Conservation (phyloP, 2,797 vertebrate genomes). For the Lagocephalus sceleratus region DNA sequence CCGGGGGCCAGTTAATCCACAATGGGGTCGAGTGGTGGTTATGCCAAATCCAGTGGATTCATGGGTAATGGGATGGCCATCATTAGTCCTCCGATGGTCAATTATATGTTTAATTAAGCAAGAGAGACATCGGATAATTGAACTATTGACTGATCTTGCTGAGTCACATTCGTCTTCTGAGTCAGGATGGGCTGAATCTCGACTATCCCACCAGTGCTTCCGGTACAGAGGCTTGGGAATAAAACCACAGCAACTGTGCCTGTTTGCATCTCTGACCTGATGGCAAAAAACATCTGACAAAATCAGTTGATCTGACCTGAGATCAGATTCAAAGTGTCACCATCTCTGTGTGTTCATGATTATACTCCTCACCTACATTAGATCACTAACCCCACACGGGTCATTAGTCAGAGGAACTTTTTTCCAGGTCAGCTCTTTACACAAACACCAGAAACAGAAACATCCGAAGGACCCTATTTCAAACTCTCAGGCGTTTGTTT, state of each 20-base stretch:
- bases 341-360: too few relatives aligned
- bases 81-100: slow-evolving; percentile 61
- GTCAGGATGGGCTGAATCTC: slow-evolving; percentile 10
- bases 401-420: slow-evolving; percentile 16
- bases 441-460: slow-evolving; percentile 29
- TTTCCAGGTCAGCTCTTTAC: slow-evolving; percentile 3
- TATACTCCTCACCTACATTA: too few relatives aligned
- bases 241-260: too few relatives aligned
- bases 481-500: slow-evolving; percentile 48
- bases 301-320: too few relatives aligned
- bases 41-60: slow-evolving; percentile 59
- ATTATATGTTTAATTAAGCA: slow-evolving; percentile 75
- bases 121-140: slow-evolving; percentile 71
- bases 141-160: slow-evolving; percentile 64
- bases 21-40: slow-evolving; percentile 64
- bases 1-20: slow-evolving; percentile 50
- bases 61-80: slow-evolving; percentile 63
- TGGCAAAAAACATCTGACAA: too few relatives aligned
- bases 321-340: too few relatives aligned
- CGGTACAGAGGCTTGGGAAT: too few relatives aligned
- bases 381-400: too few relatives aligned
- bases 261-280: too few relatives aligned
- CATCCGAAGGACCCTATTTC: slow-evolving; percentile 51
- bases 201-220: too few relatives aligned
- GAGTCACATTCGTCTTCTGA: slow-evolving; percentile 56